A percentile compares a stretch with the other conserved stretches of the same genome.
phyloP scores from a whole-genome alignment of 1,140 invertebrate genomes.

The Cydia fagiglandana region DNA sequence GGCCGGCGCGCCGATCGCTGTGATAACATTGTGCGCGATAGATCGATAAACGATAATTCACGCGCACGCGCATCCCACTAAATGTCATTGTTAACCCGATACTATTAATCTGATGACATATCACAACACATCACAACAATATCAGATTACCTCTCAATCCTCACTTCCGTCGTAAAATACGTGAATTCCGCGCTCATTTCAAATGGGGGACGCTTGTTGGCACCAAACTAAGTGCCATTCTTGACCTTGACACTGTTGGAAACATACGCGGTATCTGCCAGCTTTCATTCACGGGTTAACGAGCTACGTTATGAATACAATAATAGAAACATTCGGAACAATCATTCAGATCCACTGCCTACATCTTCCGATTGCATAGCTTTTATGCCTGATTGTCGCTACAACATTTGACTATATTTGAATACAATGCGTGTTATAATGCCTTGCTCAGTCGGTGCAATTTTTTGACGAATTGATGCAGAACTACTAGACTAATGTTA shows the following conservation, averaged over 20 bases:
- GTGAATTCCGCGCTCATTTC: slow-evolving; percentile 15
- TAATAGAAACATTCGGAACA: slow-evolving; percentile 15
- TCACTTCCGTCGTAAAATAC: slow-evolving; percentile 4
- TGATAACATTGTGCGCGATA: slow-evolving; percentile 61
- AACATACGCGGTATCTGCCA: slow-evolving; percentile 55
- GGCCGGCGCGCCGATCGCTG: slow-evolving; percentile 27
- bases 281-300: slow-evolving; percentile 59
- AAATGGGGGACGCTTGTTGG: slow-evolving; percentile 4
- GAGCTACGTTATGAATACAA: slow-evolving; percentile 26
- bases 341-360: slow-evolving; percentile 18
- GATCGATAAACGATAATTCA: slow-evolving; percentile 44
- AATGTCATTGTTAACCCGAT: slow-evolving; percentile 26
- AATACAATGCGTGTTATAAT: slow-evolving; percentile 2
- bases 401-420: slow-evolving; percentile 1
- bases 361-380: slow-evolving; percentile 12
- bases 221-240: slow-evolving; percentile 33
- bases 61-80: slow-evolving; percentile 32
- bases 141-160: slow-evolving; percentile 22
- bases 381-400: neutral
- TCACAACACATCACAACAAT: slow-evolving; percentile 30
- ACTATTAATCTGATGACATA: slow-evolving; percentile 10
- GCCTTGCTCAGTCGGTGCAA: neutral
- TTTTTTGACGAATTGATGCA: neutral
- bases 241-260: slow-evolving; percentile 61
- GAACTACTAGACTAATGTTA: neutral